Evolutionary conservation across 2,888 invertebrate species (phyloP), one percentile per base, ranked within the genome.

Genomic region (Leptarthrus brevirostris): DNA sequence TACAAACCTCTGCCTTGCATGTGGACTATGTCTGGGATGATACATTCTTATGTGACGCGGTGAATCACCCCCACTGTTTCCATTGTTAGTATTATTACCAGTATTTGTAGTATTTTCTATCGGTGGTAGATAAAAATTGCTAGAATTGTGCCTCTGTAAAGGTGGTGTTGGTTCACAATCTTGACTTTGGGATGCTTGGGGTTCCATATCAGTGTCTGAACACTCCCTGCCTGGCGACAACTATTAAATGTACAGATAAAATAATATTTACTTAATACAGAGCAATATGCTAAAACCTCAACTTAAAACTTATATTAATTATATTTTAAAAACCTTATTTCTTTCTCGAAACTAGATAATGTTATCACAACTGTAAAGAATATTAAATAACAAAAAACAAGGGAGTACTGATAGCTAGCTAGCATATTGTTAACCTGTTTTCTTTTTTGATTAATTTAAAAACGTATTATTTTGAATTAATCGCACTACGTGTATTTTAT

Each of bases 131-230:
- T 95, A 95, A 86, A 96, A 92, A 86, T 95, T 95, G 80, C 90
- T 92, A 74, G 95, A 95, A 80, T 94, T 94, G 81, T 92, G 92
- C 79, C 95, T 89, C 86, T 94, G 94, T 78, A 93, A 86, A 73
- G 93, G 93, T 58, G 95, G 96, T 79, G 96, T 95, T 6, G 96
- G 95, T 85, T 96, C 95, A 86, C 95, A 96, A 88, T 96, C 96
- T 80, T 94, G 93, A 69, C 94, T 94, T 86, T 95, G 95, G 64
- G 94, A 94, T 61, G 94, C 95, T 30, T 92, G 92, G n/a, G 94
- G 93, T 78, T 94, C 95, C 89, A 92, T 89, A 80, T 95, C 95
- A 78, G 93, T 90, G 83, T 95, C 95, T 47, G 91, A 90, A 76
- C 90, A 92, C 81, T 93, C 93, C 74, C 94, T 89, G 16, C 94